phyloP scores from a whole-genome alignment of 2,113 vertebrate species.

The Phrynocephalus versicolor region DNA sequence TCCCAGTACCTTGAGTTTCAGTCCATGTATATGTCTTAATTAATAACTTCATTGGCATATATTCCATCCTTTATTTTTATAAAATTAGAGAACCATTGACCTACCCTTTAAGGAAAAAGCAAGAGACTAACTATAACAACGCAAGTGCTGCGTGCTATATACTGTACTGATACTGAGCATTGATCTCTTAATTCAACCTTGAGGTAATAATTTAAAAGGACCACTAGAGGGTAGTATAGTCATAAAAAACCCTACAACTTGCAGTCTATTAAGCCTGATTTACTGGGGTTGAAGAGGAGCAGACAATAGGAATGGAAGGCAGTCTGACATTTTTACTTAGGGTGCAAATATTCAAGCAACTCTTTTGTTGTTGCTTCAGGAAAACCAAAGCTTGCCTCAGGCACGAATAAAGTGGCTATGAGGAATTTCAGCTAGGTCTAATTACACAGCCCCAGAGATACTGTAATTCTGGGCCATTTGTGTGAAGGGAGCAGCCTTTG shows the following conservation, averaged over 20 bases:
- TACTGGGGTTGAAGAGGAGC: neutral
- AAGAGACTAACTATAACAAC: neutral
- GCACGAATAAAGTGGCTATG: neutral
- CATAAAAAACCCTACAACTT: neutral
- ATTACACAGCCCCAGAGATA: neutral
- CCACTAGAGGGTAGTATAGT: slow-evolving; percentile 1
- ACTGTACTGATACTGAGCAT: neutral
- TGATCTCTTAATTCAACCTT: neutral
- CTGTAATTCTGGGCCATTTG: neutral
- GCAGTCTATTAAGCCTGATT: neutral
- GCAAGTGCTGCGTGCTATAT: neutral
- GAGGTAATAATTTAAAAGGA: neutral
- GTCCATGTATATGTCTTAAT: neutral
- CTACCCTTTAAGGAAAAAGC: neutral
- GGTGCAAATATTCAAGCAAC: neutral
- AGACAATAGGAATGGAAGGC: neutral
- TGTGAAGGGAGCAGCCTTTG: too few relatives aligned
- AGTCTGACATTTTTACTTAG: neutral
- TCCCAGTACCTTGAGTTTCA: too few relatives aligned
- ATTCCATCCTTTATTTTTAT: too few relatives aligned
- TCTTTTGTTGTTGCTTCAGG: neutral
- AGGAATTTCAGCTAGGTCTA: neutral
- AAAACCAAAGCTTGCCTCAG: neutral
- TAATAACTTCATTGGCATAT: neutral
- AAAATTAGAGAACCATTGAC: neutral